Conservation (phyloP, 2,113 vertebrate species). For the Strix uralensis region DNA sequence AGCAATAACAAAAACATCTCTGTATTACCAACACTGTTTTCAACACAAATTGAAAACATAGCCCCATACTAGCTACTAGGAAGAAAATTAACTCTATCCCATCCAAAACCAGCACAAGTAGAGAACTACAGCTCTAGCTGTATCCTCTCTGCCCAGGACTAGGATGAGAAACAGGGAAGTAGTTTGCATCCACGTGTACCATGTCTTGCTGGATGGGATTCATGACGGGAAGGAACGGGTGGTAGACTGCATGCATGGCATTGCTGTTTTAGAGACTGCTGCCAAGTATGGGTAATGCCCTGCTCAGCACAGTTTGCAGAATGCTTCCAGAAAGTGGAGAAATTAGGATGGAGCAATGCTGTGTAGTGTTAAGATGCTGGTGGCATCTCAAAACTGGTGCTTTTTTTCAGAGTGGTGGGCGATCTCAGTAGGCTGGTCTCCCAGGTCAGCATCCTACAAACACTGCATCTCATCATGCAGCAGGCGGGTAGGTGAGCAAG, state of each 20-base stretch:
- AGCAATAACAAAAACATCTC: background rate
- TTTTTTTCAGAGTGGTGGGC: background rate
- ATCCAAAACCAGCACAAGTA: background rate
- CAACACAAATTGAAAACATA: background rate
- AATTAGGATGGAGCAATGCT: background rate
- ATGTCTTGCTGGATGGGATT: background rate
- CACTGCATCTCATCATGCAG: background rate
- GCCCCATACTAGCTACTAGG: background rate
- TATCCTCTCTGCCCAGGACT: background rate
- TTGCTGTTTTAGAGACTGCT: background rate
- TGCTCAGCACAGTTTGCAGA: background rate
- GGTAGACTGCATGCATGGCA: no score
- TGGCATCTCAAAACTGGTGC: background rate
- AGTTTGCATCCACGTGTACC: background rate
- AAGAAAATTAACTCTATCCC: background rate
- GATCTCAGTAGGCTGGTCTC: background rate
- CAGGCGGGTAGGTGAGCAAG: background rate
- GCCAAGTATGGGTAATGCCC: background rate
- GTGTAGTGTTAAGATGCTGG: background rate
- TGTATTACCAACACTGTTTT: background rate
- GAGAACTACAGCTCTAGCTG: background rate
- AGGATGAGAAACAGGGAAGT: background rate
- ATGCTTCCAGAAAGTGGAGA: background rate
- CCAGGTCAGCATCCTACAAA: background rate
- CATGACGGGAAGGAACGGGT: accelerated